Conservation (phyloP, 2,888 invertebrate species). For the Ichneumoninae sp. region DNA sequence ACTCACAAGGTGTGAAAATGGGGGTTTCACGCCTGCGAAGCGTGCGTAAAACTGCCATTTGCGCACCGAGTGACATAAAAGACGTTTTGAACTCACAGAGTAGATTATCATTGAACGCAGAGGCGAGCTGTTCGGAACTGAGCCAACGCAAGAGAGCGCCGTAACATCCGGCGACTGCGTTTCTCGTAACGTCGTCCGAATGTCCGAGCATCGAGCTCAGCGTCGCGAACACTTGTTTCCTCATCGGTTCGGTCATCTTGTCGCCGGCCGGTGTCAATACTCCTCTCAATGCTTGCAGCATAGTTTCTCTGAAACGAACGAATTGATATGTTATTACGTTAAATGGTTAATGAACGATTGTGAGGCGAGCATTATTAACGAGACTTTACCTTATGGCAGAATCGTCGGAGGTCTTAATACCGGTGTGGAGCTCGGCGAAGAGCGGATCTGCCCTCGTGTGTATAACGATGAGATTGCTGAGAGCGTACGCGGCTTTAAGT, state of each 20-base stretch:
- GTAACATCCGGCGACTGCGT: conserved; percentile 94
- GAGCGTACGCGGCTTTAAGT: conserved; percentile 94
- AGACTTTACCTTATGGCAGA: conserved; percentile 87
- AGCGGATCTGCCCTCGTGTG: conserved; percentile 97
- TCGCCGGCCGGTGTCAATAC: conserved; percentile 94
- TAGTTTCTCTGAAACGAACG: conserved; percentile 90
- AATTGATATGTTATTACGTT: not conserved
- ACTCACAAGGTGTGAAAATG: too few relatives aligned
- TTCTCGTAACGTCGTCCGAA: conserved; percentile 92
- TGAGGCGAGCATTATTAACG: conserved; percentile 20
- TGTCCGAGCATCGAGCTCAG: conserved; percentile 89
- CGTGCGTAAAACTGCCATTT: too few relatives aligned
- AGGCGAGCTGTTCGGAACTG: conserved; percentile 89
- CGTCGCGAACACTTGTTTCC: conserved; percentile 90
- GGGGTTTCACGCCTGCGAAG: too few relatives aligned
- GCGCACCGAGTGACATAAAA: too few relatives aligned
- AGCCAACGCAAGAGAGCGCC: conserved; percentile 93
- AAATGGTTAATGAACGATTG: not conserved
- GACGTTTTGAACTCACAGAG: conserved; percentile 85
- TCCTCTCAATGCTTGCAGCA: conserved; percentile 95
- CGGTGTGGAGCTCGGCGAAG: conserved; percentile 96
- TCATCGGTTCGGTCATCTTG: conserved; percentile 93
- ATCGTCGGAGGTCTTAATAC: conserved; percentile 94
- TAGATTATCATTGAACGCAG: conserved; percentile 90
- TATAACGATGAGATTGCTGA: conserved; percentile 94